phyloP scores from a whole-genome alignment of 2,888 invertebrate species.

The Amiota mariae region DNA sequence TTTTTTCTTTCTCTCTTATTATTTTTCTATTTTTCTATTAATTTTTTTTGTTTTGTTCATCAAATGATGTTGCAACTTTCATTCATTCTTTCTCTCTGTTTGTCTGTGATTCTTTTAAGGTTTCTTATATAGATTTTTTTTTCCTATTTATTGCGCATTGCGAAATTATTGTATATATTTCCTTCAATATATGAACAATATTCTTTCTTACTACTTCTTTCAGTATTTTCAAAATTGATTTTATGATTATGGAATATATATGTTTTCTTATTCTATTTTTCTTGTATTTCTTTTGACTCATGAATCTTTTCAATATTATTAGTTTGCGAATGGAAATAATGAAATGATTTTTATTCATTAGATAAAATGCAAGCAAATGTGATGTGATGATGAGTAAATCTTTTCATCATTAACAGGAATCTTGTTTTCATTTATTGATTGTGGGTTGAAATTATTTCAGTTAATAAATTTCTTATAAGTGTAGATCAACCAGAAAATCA shows the following conservation, averaged over 20 bases:
- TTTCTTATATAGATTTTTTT: no score
- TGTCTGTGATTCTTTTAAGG: neutral
- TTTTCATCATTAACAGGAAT: no score
- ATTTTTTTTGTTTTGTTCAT: neutral
- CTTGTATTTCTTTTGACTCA: neutral
- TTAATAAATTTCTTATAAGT: no score
- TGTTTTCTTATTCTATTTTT: neutral
- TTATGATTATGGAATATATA: neutral
- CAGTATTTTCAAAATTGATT: neutral
- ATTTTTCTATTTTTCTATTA: no score
- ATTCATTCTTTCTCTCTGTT: neutral
- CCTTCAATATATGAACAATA: neutral
- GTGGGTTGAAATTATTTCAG: no score
- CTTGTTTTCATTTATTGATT: no score
- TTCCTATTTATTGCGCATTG: neutral
- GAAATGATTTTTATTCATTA: no score
- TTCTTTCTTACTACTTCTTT: neutral
- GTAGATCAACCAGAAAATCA: no score
- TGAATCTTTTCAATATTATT: neutral
- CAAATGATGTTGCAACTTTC: neutral
- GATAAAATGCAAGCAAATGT: no score
- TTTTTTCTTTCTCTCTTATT: neutral
- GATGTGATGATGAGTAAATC: no score
- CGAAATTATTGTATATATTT: slow-evolving; percentile 9
- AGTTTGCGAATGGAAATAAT: slow-evolving; percentile 27